Base-by-base conservation (phyloP, 2,797 vertebrate genomes). In the Gouania willdenowi region DNA sequence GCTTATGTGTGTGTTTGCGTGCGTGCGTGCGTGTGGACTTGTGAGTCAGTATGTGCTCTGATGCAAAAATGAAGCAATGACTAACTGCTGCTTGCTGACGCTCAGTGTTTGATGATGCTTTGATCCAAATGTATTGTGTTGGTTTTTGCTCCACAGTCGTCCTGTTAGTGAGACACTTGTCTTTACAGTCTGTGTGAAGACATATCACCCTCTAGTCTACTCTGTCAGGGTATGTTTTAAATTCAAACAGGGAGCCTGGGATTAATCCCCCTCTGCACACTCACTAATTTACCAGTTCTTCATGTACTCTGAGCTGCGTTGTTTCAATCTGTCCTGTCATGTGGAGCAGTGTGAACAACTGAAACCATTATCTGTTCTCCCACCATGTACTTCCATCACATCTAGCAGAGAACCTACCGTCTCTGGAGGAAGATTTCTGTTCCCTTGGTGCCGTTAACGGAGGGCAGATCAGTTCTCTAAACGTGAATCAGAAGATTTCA, bases 161-260 rank as follows among this genome's bases (percentile, higher is more conserved):
- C 26, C n/a, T 62, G 26, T 41, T 50, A 27, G 32, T 54, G 26
- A 51, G 19, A 34, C 33, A 18, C 26, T 15, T 46, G 15, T 49
- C 41, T 35, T 44, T 53, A 57, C 44, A 42, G 56, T 37, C 17
- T 59, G 27, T 41, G 37, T 61, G 55, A 52, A 76, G 68, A 80
- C 81, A 84, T 81, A 83, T 87, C 73, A 21, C 24, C 26, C 12
- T 52, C 50, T n/a, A n/a, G n/a, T n/a, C n/a, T n/a, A 31, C 29
- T 38, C 49, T 54, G 48, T 34, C 10, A 26, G 34, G 24, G 37
- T 48, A 60, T 71, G 2, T 2, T 52, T 48, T 49, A 21, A 35
- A 26, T 34, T 23, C 30, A 38, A 31, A 22, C 22, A 14, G n/a
- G 30, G 26, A 3, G 18, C 45, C 45, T 13, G 24, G 23, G 21